Evolutionary conservation across 2,888 invertebrate species (phyloP).

Genomic region (Gymnocheta viridis): DNA sequence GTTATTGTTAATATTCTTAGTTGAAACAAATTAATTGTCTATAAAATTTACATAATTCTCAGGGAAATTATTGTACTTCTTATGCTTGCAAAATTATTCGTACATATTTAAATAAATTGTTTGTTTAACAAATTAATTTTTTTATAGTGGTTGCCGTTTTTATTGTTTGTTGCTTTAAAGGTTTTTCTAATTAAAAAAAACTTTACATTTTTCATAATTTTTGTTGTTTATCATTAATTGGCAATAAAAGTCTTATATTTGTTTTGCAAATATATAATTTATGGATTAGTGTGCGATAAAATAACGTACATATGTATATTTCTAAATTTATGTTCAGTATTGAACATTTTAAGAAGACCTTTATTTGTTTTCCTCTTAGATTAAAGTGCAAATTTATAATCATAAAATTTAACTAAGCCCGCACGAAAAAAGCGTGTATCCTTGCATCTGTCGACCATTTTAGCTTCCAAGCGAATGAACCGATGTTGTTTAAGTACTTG

Average conservation of each 20-base stretch:
- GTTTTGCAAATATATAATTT: not conserved
- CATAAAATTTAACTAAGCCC: not conserved
- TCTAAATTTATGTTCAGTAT: not conserved
- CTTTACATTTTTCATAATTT: not conserved
- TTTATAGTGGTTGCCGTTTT: not conserved
- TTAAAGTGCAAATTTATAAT: not conserved
- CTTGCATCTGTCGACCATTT: too few relatives aligned
- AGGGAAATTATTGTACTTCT: not conserved
- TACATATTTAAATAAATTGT: not conserved
- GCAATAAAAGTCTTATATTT: not conserved
- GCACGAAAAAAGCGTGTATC: too few relatives aligned
- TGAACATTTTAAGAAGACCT: not conserved
- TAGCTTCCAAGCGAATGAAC: too few relatives aligned
- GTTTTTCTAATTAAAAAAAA: not conserved
- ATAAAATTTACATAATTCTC: conserved; percentile 7
- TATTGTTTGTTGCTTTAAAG: not conserved
- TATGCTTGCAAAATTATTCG: not conserved
- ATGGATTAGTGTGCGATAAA: not conserved
- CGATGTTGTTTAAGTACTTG: too few relatives aligned
- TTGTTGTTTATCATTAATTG: not conserved
- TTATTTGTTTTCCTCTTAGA: too few relatives aligned
- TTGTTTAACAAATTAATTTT: not conserved
- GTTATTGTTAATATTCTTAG: not conserved
- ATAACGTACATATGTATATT: too few relatives aligned
- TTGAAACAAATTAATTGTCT: not conserved